phyloP scores from a whole-genome alignment of 2,888 invertebrate species.

The Pollenia amentaria region DNA sequence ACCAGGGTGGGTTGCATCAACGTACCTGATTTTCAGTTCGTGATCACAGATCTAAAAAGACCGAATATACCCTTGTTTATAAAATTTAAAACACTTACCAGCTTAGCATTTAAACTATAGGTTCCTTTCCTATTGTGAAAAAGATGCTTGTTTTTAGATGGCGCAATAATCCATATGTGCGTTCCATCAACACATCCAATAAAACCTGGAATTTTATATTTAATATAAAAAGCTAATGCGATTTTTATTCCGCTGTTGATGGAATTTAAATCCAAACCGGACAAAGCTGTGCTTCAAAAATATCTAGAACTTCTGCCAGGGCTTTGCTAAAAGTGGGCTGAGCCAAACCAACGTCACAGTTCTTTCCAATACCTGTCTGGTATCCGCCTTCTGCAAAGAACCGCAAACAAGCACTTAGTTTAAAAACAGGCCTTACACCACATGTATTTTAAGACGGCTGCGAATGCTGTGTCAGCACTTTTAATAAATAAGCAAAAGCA shows the following conservation, averaged over 20 bases:
- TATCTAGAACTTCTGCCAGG: slow-evolving; percentile 8
- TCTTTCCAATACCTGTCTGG: too few relatives aligned
- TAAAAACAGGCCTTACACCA: too few relatives aligned
- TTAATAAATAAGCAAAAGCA: slow-evolving; percentile 16
- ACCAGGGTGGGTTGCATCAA: slow-evolving; percentile 24
- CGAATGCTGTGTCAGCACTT: slow-evolving; percentile 15
- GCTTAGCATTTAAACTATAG: neutral
- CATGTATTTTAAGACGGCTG: slow-evolving; percentile 28
- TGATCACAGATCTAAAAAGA: slow-evolving; percentile 54
- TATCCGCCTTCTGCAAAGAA: slow-evolving; percentile 25
- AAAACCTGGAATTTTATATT: too few relatives aligned
- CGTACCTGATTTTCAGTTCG: slow-evolving; percentile 18
- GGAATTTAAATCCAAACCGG: slow-evolving; percentile 41
- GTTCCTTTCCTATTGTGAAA: slow-evolving; percentile 19
- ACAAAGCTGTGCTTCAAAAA: too few relatives aligned
- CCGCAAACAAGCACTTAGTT: neutral
- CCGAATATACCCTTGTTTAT: neutral
- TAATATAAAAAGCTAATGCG: too few relatives aligned
- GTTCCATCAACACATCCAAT: too few relatives aligned
- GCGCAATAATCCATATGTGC: too few relatives aligned
- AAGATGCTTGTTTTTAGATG: slow-evolving; percentile 36
- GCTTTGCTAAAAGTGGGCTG: slow-evolving; percentile 28
- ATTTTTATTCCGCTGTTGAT: slow-evolving; percentile 6
- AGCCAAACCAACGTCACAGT: slow-evolving; percentile 8
- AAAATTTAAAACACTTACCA: neutral